Evolutionary conservation across 1,140 invertebrate species (phyloP), one percentile per base, ranked within the genome.

Genomic region (Lepidurus arcticus): DNA sequence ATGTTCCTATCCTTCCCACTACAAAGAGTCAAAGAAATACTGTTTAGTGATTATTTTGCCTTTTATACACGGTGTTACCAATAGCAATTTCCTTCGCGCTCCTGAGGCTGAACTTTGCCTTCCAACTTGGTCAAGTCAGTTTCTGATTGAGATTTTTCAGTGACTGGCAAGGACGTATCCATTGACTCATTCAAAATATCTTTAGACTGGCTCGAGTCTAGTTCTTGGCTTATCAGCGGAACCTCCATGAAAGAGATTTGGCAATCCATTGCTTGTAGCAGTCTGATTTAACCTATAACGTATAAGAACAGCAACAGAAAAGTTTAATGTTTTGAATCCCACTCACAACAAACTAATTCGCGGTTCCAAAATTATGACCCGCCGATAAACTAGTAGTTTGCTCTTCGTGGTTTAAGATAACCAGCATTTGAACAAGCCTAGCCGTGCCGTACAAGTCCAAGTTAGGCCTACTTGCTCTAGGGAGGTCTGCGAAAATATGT

Each of bases 1-100:
- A 97, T 86, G 85, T 97, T 97, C 79, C 96, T 87, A 43, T 95
- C 94, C 86, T 96, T 96, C 9, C 93, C 94, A 87, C 96, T 96
- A 83, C 80, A 86, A 83, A n/a, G n/a, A n/a, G n/a, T n/a, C n/a
- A n/a, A n/a, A 76, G 77, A 82, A 81, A 75, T 79, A 81, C 81
- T 44, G 80, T 73, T 42, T 42, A 42, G 78, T 11, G 16, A 9
- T 45, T 24, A 13, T 24, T 78, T 76, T 47, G 47, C 34, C 11
- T 47, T 21, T 42, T 73, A 44, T 47, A 43, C 44, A 76, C 10
- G 26, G 65, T 21, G 73, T 75, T 81, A 83, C 82, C 82, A 83
- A 76, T 83, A 83, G 77, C 83, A 88, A 78, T 83, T 82, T 6
- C 83, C 83, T 77, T 83, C 82, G 34, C 34, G 34, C 34, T 34